These are phyloP conservation scores for Enchytraeus crypticus DNA, from an alignment of 2,888 invertebrate genomes.

Conservation along the genomic window DNA sequence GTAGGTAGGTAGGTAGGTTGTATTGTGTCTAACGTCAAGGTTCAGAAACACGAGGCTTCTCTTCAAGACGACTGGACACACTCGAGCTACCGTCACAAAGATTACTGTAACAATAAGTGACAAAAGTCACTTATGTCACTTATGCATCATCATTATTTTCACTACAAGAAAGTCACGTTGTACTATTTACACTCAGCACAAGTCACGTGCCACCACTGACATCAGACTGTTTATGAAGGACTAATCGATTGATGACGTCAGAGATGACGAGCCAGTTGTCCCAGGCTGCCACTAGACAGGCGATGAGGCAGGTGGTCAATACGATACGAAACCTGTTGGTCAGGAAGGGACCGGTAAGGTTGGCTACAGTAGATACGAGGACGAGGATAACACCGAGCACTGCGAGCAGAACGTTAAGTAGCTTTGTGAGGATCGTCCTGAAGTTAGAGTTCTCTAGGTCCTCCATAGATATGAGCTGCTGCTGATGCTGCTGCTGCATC, in stretches of 20 bases:
- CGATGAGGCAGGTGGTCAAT: background rate
- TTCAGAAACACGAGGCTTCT: too few relatives aligned
- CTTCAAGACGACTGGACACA: too few relatives aligned
- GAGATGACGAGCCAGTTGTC: conserved; percentile 5
- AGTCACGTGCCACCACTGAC: too few relatives aligned
- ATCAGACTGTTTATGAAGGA: too few relatives aligned
- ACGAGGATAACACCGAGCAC: conserved; percentile 84
- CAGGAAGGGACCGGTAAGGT: conserved; percentile 88
- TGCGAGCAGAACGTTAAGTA: conserved; percentile 87
- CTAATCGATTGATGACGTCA: background rate
- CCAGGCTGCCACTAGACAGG: background rate
- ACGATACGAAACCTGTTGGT: conserved; percentile 52
- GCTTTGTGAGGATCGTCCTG: conserved; percentile 80
- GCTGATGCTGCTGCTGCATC: conserved; percentile 62
- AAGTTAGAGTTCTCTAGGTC: conserved; percentile 82
- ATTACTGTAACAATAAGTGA: too few relatives aligned
- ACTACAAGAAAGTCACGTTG: too few relatives aligned
- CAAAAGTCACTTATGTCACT: too few relatives aligned
- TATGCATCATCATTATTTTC: too few relatives aligned
- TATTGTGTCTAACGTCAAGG: too few relatives aligned
- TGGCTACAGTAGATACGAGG: conserved; percentile 83
- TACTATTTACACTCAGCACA: too few relatives aligned
- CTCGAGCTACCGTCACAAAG: too few relatives aligned
- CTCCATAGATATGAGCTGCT: conserved; percentile 75
- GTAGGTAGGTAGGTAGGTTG: too few relatives aligned